Percentiles rank a stretch among this genome's conserved stretches.
Evolutionary conservation across 2,888 invertebrate species (phyloP).

Genomic region (Cecidostiba fungosa): DNA sequence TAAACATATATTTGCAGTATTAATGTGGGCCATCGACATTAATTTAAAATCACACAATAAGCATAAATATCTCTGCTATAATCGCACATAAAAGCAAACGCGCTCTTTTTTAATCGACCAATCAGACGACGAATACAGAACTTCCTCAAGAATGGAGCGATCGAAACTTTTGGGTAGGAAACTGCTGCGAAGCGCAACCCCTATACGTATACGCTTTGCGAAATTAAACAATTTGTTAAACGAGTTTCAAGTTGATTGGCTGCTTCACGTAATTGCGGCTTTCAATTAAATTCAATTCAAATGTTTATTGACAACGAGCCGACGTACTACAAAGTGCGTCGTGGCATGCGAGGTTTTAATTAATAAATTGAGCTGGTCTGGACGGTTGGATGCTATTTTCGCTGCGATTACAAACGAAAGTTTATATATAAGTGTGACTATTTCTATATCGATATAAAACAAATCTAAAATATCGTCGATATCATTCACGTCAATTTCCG

Average conservation of each 20-base stretch:
- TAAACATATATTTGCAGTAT: neutral
- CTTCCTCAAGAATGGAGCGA: no score
- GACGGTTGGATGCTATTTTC: neutral
- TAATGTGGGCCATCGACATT: neutral
- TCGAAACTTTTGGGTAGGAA: no score
- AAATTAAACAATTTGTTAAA: constrained; percentile 54
- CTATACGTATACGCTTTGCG: neutral
- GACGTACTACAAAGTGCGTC: neutral
- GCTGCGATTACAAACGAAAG: neutral
- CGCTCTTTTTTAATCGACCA: no score
- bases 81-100: neutral
- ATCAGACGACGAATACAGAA: no score
- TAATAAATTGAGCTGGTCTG: constrained; percentile 25
- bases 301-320: constrained; percentile 44
- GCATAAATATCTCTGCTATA: no score
- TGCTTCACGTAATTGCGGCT: constrained; percentile 52
- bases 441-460: neutral
- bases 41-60: no score
- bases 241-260: constrained; percentile 34
- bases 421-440: neutral
- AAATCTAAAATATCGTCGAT: no score
- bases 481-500: neutral
- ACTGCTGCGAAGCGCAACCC: neutral
- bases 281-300: constrained; percentile 58
- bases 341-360: neutral